phyloP scores from a whole-genome alignment of 2,888 invertebrate genomes.

The Heliothis peltigera region DNA sequence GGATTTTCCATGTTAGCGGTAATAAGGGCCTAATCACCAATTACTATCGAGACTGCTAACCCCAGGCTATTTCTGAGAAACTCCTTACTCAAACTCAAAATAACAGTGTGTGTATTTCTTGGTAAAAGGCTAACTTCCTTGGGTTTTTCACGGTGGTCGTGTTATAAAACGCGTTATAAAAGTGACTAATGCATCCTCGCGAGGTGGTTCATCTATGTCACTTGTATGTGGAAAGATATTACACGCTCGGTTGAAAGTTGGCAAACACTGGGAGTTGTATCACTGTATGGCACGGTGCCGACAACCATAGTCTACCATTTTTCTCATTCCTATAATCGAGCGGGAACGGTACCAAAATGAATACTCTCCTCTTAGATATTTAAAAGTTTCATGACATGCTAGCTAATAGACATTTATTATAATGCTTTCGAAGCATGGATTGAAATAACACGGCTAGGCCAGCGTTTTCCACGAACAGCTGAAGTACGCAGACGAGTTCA shows the following conservation, averaged over 20 bases:
- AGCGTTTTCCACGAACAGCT: constrained; percentile 24
- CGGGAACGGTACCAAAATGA: constrained; percentile 6
- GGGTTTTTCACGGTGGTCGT: constrained; percentile 4
- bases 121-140: not conserved
- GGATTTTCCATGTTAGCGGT: constrained; percentile 4
- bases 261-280: constrained; percentile 31
- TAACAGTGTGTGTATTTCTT: constrained; percentile 5
- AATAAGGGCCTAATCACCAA: constrained; percentile 16
- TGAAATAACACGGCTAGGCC: constrained; percentile 24
- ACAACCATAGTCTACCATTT: constrained; percentile 20
- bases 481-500: constrained; percentile 44
- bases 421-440: constrained; percentile 6
- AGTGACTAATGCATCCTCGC: constrained; percentile 18
- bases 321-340: constrained; percentile 12
- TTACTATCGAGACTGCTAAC: constrained; percentile 9
- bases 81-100: not conserved
- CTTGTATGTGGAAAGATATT: constrained; percentile 27
- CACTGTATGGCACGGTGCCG: constrained; percentile 36
- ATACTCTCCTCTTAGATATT: constrained; percentile 2
- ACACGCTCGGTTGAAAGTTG: constrained; percentile 38
- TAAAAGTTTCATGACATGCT: not conserved
- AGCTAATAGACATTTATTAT: not conserved
- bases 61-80: constrained; percentile 5
- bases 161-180: not conserved
- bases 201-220: constrained; percentile 15